Percentiles rank a stretch among this genome's conserved stretches.
Evolutionary conservation across 2,113 vertebrate species (phyloP).

Genomic region (Dissostichus mawsoni): DNA sequence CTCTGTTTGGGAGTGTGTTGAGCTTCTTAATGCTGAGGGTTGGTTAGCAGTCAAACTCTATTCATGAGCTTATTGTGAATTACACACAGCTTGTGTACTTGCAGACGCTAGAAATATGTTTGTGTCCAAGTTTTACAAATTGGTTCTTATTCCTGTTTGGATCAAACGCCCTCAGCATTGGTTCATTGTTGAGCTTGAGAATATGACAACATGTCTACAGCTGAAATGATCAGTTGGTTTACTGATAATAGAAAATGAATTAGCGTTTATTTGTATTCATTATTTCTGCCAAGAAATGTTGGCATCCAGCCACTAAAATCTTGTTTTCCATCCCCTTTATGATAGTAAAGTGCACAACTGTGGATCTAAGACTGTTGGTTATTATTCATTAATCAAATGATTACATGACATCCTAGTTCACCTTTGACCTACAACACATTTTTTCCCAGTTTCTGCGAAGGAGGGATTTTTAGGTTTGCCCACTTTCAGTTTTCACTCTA

Average conservation of each 20-base stretch:
- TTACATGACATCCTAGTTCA: background rate
- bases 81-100: background rate
- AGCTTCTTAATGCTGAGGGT: background rate
- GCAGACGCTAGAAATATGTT: background rate
- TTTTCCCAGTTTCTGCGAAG: background rate
- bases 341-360: background rate
- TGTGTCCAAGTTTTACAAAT: background rate
- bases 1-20: slow-evolving; percentile 29
- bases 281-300: background rate
- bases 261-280: background rate
- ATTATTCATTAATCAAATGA: too few species aligned
- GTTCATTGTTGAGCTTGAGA: background rate
- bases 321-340: background rate
- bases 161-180: background rate
- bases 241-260: background rate
- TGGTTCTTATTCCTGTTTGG: background rate
- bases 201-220: background rate
- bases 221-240: background rate
- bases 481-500: slow-evolving; percentile 22
- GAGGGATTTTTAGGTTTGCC: background rate
- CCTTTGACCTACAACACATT: background rate
- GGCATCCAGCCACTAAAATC: background rate
- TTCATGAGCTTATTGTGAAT: slow-evolving; percentile 1
- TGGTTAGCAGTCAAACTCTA: slow-evolving; percentile 26
- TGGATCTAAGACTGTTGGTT: background rate